A percentile compares a stretch with the other conserved stretches of the same genome.
These are phyloP conservation scores for Aporrectodea caliginosa DNA, from an alignment of 1,140 invertebrate species.

Conservation along the genomic window DNA sequence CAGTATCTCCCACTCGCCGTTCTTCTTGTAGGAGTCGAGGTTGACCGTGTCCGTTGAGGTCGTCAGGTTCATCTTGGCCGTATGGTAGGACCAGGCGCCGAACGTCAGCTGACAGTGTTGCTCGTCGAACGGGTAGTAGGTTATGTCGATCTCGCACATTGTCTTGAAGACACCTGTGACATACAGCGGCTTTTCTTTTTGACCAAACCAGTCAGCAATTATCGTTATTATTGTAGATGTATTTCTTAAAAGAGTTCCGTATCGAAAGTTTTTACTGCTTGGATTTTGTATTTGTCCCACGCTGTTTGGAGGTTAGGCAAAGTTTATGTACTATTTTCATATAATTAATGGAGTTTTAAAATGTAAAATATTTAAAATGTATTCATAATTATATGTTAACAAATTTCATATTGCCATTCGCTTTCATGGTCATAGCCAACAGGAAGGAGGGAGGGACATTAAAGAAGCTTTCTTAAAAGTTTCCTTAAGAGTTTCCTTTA, in stretches of 20 bases:
- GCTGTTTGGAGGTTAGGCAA: too few relatives aligned
- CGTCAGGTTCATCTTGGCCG: slow-evolving; percentile 33
- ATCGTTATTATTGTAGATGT: neutral
- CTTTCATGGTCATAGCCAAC: too few relatives aligned
- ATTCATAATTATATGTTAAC: too few relatives aligned
- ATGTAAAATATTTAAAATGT: neutral
- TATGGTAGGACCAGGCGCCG: slow-evolving; percentile 34
- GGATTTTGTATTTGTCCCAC: too few relatives aligned
- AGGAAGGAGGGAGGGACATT: too few relatives aligned
- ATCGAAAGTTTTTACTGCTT: too few relatives aligned
- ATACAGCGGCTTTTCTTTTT: neutral
- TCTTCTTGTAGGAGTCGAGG: slow-evolving; percentile 31
- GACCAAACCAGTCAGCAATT: neutral
- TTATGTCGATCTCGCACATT: slow-evolving; percentile 34
- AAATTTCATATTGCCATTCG: too few relatives aligned
- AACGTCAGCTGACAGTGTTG: slow-evolving; percentile 30
- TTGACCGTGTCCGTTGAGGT: slow-evolving; percentile 20
- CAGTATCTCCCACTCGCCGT: slow-evolving; percentile 33
- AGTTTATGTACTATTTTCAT: neutral
- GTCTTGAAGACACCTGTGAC: slow-evolving; percentile 34
- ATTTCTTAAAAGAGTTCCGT: too few relatives aligned
- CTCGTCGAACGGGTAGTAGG: slow-evolving; percentile 34
- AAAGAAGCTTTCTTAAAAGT: too few relatives aligned
- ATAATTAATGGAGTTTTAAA: neutral
- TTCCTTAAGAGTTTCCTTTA: too few relatives aligned